Base-by-base conservation (phyloP, 2,113 vertebrate genomes). In the Paedocypris sp. region DNA sequence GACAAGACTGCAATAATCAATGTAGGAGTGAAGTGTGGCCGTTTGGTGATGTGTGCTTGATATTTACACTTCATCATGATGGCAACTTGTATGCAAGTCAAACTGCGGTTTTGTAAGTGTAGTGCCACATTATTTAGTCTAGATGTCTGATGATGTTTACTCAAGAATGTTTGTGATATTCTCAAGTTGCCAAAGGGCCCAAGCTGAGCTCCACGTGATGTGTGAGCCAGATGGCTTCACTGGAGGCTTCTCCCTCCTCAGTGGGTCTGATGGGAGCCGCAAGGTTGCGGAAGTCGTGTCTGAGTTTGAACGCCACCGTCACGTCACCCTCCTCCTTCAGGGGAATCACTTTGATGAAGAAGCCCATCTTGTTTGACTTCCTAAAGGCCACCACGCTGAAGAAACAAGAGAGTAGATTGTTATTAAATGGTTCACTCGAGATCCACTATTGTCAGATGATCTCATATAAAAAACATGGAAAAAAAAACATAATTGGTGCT, bases 311-410 rank as follows among this genome's bases (percentile, higher is more conserved):
- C 39, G 91, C 90, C 64, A 96, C 88, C 0, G 83, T 87, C 77
- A 99, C 93, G 12, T 93, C 90, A 0, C 75, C 92, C 33, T 88
- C 89, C 47, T 98, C 93, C 36, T 80, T 83, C 72, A 91, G 93
- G 0, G 95, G 95, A 33, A 90, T 90, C 61, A 99, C 94, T 82
- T 90, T 97, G 86, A 99, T 93, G 86, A 99, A 99, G 78, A 99
- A 87, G 42, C 94, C 95, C 9, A 98, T 91, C 80, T 99, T 98
- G 69, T 99, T 99, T 83, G 94, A 94, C 77, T 99, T 98, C 77
- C 95, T 83, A 72, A 99, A 99, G 73, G 93, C 93, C 67, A 99
- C 86, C 8, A 99, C 59, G 5, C 95, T 99, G 77, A 2, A 53
- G 67, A 41, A 62, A 48, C 29, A 69, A 60, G 13, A 25, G 9